phyloP scores from a whole-genome alignment of 2,113 vertebrate species.

The Stigmatopora argus region DNA sequence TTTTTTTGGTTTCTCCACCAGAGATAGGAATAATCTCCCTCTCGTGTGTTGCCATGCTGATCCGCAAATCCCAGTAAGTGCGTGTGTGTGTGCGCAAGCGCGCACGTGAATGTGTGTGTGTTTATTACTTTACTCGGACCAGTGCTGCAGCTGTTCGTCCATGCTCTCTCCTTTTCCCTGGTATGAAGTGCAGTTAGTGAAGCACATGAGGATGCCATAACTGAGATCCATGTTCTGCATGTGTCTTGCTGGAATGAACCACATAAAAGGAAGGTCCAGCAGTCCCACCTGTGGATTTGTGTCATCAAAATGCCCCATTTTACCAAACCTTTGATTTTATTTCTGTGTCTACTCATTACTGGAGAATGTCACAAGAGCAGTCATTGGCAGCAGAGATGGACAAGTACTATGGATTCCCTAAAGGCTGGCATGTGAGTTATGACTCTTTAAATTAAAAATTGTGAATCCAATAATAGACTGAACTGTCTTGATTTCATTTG shows the following conservation, averaged over 20 bases:
- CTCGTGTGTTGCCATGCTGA: conserved; percentile 38
- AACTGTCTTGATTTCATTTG: neutral
- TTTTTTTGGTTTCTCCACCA: conserved; percentile 12
- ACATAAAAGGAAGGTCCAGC: conserved; percentile 42
- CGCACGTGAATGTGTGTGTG: no score
- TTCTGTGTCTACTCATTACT: conserved; percentile 74
- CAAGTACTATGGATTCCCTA: conserved; percentile 69
- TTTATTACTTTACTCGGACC: neutral
- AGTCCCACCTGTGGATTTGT: conserved; percentile 58
- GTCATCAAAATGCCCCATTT: conserved; percentile 76
- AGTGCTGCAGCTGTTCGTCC: conserved; percentile 25
- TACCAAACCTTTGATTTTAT: conserved; percentile 70
- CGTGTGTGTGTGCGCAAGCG: no score
- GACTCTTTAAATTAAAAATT: neutral
- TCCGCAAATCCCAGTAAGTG: conserved; percentile 37
- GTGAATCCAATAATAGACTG: neutral
- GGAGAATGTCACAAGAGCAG: conserved; percentile 76
- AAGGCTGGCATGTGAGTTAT: conserved; percentile 77
- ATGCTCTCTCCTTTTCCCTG: neutral
- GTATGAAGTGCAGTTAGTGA: conserved; percentile 14
- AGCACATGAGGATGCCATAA: conserved; percentile 28
- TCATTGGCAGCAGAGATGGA: conserved; percentile 78
- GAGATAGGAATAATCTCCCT: conserved; percentile 47
- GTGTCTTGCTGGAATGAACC: conserved; percentile 55
- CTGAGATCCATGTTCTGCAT: conserved; percentile 51